A percentile compares a stretch with the other conserved stretches of the same genome.
These are phyloP conservation scores for Ectropis crepuscularia DNA, from an alignment of 2,888 invertebrate species.

Conservation along the genomic window DNA sequence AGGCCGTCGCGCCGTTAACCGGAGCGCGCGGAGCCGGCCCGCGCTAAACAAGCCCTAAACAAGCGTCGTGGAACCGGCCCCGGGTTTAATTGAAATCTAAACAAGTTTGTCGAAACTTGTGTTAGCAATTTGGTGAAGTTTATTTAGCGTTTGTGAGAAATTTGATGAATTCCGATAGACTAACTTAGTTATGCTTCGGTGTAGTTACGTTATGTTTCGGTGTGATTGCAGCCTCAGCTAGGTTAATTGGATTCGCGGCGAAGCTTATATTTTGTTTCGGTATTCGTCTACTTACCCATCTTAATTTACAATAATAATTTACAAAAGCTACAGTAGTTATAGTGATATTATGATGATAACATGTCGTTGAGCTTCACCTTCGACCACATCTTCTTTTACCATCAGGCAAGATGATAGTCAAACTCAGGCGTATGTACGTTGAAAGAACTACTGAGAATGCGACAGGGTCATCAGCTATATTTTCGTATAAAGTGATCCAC, in stretches of 20 bases:
- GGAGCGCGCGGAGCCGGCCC: slow-evolving; percentile 4
- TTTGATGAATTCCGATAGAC: slow-evolving; percentile 6
- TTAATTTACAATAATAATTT: too few relatives aligned
- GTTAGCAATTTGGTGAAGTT: slow-evolving; percentile 9
- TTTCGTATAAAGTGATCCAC: too few relatives aligned
- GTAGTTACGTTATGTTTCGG: background rate
- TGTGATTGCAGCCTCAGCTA: background rate
- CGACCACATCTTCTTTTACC: too few relatives aligned
- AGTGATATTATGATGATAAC: too few relatives aligned
- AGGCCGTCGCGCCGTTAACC: slow-evolving; percentile 6
- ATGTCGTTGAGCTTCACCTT: too few relatives aligned
- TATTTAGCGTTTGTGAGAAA: slow-evolving; percentile 5
- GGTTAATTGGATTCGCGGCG: background rate
- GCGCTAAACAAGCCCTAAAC: background rate
- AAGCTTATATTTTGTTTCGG: too few relatives aligned
- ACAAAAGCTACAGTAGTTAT: too few relatives aligned
- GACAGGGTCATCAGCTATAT: too few relatives aligned
- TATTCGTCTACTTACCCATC: too few relatives aligned
- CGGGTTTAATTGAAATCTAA: slow-evolving; percentile 14
- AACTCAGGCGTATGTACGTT: too few relatives aligned
- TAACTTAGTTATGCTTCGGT: slow-evolving; percentile 3
- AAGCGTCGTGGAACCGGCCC: slow-evolving; percentile 2
- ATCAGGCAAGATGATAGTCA: too few relatives aligned
- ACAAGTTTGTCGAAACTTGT: slow-evolving; percentile 9
- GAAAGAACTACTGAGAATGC: too few relatives aligned